These are phyloP conservation scores for Corythornis vintsioides DNA, from an alignment of 2,113 vertebrate species.

Conservation along the genomic window DNA sequence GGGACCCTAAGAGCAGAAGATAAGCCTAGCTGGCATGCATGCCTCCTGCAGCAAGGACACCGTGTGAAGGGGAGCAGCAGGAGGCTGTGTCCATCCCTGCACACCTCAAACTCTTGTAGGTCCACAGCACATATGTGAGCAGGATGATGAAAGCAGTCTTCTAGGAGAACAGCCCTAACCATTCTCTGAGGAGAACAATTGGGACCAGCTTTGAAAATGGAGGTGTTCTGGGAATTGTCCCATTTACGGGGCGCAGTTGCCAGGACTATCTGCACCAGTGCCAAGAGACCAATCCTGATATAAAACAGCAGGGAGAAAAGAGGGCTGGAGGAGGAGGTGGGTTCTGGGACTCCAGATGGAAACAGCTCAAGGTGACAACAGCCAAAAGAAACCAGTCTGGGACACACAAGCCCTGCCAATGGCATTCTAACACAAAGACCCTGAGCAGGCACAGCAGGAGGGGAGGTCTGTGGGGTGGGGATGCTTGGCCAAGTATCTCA, in stretches of 20 bases:
- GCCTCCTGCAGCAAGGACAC: background rate
- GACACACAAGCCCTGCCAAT: background rate
- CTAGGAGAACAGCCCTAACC: background rate
- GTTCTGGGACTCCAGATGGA: background rate
- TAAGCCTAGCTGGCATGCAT: background rate
- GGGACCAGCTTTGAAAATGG: background rate
- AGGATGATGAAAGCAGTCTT: background rate
- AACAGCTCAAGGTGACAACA: background rate
- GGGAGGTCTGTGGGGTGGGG: background rate
- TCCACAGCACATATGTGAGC: accelerated
- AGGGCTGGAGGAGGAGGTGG: background rate
- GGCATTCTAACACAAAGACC: background rate
- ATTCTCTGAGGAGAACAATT: background rate
- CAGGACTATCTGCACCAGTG: background rate
- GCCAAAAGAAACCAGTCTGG: background rate
- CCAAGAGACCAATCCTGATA: background rate
- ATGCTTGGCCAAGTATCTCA: background rate
- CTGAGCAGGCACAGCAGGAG: background rate
- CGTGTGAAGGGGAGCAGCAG: background rate
- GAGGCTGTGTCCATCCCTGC: background rate
- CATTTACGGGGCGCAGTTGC: background rate
- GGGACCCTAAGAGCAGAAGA: background rate
- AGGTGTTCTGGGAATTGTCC: background rate
- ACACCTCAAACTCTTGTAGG: background rate
- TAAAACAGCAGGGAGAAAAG: background rate